Evolutionary conservation across 2,113 vertebrate genomes (phyloP).

Genomic region (Theristicus caerulescens): DNA sequence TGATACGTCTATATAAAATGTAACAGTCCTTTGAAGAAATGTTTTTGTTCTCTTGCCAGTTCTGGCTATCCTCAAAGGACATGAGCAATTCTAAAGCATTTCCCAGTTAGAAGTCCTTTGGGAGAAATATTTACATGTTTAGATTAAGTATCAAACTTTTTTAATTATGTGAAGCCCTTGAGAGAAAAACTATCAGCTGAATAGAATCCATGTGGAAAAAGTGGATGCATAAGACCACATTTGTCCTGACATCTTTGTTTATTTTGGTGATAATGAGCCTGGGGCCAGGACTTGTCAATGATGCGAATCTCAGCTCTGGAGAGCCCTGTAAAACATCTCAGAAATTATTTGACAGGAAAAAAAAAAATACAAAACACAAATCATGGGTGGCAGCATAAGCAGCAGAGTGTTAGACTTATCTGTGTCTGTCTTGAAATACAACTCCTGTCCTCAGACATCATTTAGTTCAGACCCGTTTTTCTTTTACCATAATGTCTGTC

Average conservation of each 20-base stretch:
- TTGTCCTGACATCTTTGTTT: background rate
- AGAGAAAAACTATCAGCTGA: background rate
- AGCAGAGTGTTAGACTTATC: background rate
- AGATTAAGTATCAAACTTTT: background rate
- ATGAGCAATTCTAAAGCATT: background rate
- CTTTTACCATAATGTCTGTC: background rate
- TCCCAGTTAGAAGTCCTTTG: background rate
- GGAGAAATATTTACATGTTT: background rate
- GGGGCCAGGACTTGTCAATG: background rate
- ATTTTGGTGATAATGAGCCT: background rate
- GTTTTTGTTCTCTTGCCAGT: background rate
- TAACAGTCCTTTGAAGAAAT: background rate
- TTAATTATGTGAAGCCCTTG: background rate
- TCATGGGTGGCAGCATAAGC: background rate
- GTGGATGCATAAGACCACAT: background rate
- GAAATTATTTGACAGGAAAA: background rate
- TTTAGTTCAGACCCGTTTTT: background rate
- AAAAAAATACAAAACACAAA: background rate
- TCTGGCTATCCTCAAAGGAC: background rate
- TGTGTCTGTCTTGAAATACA: background rate
- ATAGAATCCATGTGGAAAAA: background rate
- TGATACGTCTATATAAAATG: background rate
- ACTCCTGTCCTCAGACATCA: background rate
- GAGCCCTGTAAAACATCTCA: background rate
- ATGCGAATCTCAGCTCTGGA: background rate